Percentiles rank a stretch among this genome's conserved stretches.
Evolutionary conservation across 2,797 vertebrate genomes (phyloP).

Genomic region (Holocentrus rufus): DNA sequence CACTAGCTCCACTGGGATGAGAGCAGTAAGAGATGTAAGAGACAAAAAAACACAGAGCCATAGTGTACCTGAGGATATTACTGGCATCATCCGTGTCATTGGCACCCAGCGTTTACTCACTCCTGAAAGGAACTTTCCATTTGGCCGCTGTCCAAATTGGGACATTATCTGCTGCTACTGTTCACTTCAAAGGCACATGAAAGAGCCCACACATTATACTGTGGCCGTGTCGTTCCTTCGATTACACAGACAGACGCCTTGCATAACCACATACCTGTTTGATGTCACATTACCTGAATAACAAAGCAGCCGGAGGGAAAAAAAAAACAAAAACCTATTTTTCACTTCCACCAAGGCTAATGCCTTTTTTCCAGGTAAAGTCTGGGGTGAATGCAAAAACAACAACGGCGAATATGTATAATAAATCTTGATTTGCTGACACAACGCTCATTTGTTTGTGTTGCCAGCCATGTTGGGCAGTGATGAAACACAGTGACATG

Average conservation of each 20-base stretch:
- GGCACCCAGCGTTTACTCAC: slow-evolving; percentile 8
- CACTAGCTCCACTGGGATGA: slow-evolving; percentile 27
- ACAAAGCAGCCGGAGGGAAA: slow-evolving; percentile 17
- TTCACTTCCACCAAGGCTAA: slow-evolving; percentile 19
- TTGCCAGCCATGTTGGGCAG: slow-evolving; percentile 65
- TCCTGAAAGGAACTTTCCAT: slow-evolving; percentile 52
- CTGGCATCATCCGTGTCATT: slow-evolving; percentile 26
- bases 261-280: slow-evolving; percentile 54
- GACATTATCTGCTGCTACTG: slow-evolving; percentile 60
- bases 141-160: slow-evolving; percentile 54
- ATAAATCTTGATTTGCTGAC: slow-evolving; percentile 77
- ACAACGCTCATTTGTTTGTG: slow-evolving; percentile 65
- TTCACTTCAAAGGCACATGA: slow-evolving; percentile 67
- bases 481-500: slow-evolving; percentile 72
- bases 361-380: slow-evolving; percentile 48
- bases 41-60: slow-evolving; percentile 15
- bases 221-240: slow-evolving; percentile 10
- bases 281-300: slow-evolving; percentile 62
- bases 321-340: slow-evolving; percentile 17
- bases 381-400: slow-evolving; percentile 41
- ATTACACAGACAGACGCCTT: slow-evolving; percentile 12
- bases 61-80: slow-evolving; percentile 21
- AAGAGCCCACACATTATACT: slow-evolving; percentile 49
- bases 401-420: slow-evolving; percentile 51
- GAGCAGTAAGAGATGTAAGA: background rate